Conservation (phyloP, 2,113 vertebrate genomes). For the Bos indicus region DNA sequence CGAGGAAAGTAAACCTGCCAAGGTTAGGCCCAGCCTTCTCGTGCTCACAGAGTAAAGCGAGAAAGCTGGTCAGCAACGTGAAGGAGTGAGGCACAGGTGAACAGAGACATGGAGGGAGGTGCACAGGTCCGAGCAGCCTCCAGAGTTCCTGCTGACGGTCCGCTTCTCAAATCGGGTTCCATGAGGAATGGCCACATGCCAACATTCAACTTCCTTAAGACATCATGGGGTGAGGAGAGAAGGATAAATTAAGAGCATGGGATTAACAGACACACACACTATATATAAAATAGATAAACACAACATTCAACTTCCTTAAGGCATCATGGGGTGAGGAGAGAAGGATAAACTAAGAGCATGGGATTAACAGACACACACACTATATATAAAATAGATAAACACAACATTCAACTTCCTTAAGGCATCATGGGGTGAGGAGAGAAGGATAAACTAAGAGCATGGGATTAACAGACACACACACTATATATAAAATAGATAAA, state of each 20-base stretch:
- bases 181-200: rapidly evolving
- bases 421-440: no score
- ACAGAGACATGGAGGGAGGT: rapidly evolving
- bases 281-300: background rate
- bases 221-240: no score
- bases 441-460: no score
- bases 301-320: no score
- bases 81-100: rapidly evolving
- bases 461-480: no score
- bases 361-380: no score
- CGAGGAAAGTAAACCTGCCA: rapidly evolving
- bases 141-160: rapidly evolving
- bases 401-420: no score
- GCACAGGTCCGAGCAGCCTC: rapidly evolving
- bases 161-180: rapidly evolving
- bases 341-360: no score
- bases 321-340: no score
- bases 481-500: no score
- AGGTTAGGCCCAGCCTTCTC: background rate
- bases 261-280: background rate
- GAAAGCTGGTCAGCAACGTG: rapidly evolving
- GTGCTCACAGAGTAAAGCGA: rapidly evolving
- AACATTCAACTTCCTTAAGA: background rate
- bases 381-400: no score
- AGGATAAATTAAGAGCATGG: background rate